Evolutionary conservation across 2,888 invertebrate genomes (phyloP).

Genomic region (Trachelus tabidus): DNA sequence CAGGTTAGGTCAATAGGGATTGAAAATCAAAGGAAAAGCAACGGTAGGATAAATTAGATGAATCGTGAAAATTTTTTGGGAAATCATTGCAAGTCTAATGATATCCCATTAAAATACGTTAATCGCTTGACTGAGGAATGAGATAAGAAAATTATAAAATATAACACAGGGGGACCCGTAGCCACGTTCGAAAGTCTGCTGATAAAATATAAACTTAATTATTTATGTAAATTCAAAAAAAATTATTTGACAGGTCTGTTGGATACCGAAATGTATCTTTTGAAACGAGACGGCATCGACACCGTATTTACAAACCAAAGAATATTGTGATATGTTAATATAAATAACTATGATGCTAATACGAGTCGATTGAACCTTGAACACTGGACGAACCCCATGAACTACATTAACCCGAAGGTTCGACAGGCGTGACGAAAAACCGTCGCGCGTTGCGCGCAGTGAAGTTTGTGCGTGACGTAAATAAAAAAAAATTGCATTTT

Average conservation of each 20-base stretch:
- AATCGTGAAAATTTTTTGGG: too few relatives aligned
- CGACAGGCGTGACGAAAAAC: constrained; percentile 8
- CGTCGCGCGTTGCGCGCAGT: not conserved
- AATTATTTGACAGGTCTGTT: constrained; percentile 41
- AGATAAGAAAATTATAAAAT: not conserved
- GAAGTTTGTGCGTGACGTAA: not conserved
- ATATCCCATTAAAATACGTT: too few relatives aligned
- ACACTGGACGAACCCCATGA: constrained; percentile 6
- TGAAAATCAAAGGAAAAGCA: too few relatives aligned
- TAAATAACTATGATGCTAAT: constrained; percentile 8
- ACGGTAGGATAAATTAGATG: too few relatives aligned
- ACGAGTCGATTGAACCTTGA: constrained; percentile 2
- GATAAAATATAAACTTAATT: too few relatives aligned
- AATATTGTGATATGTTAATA: constrained; percentile 26
- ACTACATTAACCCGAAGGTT: not conserved
- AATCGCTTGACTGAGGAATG: not conserved
- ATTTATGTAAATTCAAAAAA: not conserved
- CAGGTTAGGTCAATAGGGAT: too few relatives aligned
- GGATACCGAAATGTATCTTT: constrained; percentile 47
- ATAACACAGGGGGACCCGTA: too few relatives aligned
- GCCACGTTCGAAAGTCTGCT: too few relatives aligned
- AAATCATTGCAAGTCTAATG: too few relatives aligned
- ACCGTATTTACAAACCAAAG: constrained; percentile 29
- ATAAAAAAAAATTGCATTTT: not conserved
- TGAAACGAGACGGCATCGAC: constrained; percentile 32